Conservation (phyloP, 30 jellyfish, hydroid and myxozoan species). For the Aurelia sp. region DNA sequence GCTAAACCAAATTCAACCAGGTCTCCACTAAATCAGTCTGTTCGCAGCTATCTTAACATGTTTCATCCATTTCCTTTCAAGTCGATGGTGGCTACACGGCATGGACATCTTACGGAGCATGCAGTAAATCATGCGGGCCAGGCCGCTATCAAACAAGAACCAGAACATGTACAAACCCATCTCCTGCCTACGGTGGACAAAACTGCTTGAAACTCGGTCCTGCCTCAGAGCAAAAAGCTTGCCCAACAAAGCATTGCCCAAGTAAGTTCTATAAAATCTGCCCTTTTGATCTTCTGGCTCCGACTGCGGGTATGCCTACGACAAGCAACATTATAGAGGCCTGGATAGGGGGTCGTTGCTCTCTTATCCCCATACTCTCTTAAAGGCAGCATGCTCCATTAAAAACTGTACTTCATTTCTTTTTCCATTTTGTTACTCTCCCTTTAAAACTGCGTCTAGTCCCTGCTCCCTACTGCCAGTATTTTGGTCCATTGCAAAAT, state of each 20-base stretch:
- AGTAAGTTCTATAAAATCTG: constrained; percentile 10
- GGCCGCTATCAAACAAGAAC: constrained; percentile 13
- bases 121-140: constrained; percentile 48
- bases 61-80: background rate
- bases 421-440: too few species aligned
- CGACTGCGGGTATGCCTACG: too few species aligned
- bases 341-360: too few species aligned
- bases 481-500: too few species aligned
- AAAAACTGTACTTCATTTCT: too few species aligned
- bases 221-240: constrained; percentile 15
- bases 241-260: constrained; percentile 34
- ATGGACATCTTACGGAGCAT: constrained; percentile 16
- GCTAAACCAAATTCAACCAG: too few species aligned
- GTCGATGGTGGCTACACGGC: constrained; percentile 53
- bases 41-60: background rate
- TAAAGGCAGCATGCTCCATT: too few species aligned
- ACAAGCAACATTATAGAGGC: too few species aligned
- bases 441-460: too few species aligned
- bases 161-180: constrained; percentile 57
- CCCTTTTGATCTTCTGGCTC: background rate
- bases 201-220: constrained; percentile 27
- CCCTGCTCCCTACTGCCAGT: too few species aligned
- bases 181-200: constrained; percentile 44
- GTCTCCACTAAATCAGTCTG: background rate
- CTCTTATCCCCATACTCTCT: too few species aligned